A percentile compares a stretch with the other conserved stretches of the same genome.
Conservation (phyloP, 2,888 invertebrate genomes). For the Athetis lepigone region DNA sequence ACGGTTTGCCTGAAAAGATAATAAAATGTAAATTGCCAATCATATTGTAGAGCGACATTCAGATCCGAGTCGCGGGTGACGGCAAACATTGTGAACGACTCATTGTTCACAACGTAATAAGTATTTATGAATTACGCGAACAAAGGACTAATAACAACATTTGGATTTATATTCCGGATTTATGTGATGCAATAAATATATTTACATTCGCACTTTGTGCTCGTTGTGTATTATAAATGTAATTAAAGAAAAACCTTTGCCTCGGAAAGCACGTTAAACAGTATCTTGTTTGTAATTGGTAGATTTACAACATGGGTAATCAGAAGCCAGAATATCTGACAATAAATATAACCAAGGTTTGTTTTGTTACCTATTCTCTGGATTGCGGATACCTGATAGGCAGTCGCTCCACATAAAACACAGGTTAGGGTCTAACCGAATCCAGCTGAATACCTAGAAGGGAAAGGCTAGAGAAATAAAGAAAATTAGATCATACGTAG, state of each 20-base stretch:
- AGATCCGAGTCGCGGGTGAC: conserved; percentile 60
- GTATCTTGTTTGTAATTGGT: too few species aligned
- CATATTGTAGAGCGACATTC: conserved; percentile 66
- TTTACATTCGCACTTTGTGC: conserved; percentile 4
- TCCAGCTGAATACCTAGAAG: too few species aligned
- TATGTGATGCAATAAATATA: conserved; percentile 29
- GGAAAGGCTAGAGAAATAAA: too few species aligned
- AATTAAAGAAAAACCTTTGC: background rate
- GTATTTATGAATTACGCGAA: conserved; percentile 53
- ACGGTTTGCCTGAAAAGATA: conserved; percentile 65
- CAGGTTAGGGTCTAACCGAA: too few species aligned
- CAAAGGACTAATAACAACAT: conserved; percentile 42
- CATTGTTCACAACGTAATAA: conserved; percentile 46
- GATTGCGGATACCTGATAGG: too few species aligned
- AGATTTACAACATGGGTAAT: too few species aligned
- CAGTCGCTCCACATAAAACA: too few species aligned
- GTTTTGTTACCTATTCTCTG: too few species aligned
- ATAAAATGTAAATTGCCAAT: conserved; percentile 77
- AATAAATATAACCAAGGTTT: too few species aligned
- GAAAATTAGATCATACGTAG: too few species aligned
- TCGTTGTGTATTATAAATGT: background rate
- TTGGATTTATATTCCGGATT: conserved; percentile 37
- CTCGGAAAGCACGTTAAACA: too few species aligned
- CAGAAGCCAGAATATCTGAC: too few species aligned
- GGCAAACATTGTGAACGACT: conserved; percentile 41